Evolutionary conservation across 2,113 vertebrate species (phyloP).

Genomic region (Tachysurus vachellii): DNA sequence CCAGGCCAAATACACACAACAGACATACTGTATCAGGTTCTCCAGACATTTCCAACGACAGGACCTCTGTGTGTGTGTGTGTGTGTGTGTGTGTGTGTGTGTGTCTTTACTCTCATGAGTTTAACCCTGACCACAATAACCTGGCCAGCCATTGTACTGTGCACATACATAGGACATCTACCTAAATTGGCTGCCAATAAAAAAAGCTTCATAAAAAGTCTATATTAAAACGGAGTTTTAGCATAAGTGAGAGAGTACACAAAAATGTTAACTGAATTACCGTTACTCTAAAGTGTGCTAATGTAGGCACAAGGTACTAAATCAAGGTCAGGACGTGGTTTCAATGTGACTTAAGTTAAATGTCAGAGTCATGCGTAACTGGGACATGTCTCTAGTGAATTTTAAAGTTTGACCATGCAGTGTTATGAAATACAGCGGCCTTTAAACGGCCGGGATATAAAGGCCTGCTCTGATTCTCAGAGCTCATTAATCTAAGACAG

Average conservation of each 20-base stretch:
- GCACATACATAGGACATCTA: neutral
- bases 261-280: neutral
- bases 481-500: conserved; percentile 26
- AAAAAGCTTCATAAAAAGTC: neutral
- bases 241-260: neutral
- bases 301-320: neutral
- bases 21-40: neutral
- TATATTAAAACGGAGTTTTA: neutral
- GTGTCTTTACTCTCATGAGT: neutral
- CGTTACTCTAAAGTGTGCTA: neutral
- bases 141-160: neutral
- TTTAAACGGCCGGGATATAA: neutral
- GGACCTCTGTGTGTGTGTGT: neutral
- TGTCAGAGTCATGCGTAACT: conserved; percentile 7
- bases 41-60: conserved; percentile 9
- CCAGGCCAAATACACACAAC: conserved; percentile 12
- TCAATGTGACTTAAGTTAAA: conserved; percentile 20
- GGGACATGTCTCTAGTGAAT: neutral
- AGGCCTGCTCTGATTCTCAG: neutral
- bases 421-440: neutral
- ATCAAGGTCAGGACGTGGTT: conserved; percentile 14
- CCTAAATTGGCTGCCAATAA: neutral
- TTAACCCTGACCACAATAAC: neutral
- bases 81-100: neutral
- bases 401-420: conserved; percentile 16